phyloP scores from a whole-genome alignment of 2,113 vertebrate species.

The Beaufortia kweichowensis region DNA sequence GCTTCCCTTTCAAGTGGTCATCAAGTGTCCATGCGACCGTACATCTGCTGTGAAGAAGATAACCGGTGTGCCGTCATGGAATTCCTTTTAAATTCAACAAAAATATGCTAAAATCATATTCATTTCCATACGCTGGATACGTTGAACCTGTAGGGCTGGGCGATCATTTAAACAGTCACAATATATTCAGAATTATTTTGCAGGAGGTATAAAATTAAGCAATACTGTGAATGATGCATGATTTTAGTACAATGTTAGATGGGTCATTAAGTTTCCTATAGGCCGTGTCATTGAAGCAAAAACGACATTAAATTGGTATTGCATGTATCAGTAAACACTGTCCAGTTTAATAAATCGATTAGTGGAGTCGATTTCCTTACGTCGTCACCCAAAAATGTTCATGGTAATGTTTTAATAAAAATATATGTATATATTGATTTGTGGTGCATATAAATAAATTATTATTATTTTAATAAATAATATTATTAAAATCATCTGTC shows the following conservation, averaged over 20 bases:
- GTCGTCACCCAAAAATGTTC: no score
- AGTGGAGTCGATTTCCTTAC: no score
- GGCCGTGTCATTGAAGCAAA: background rate
- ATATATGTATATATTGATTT: no score
- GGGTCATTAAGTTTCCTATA: background rate
- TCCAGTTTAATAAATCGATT: no score
- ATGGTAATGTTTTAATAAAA: no score
- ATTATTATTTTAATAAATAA: no score
- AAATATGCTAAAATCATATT: slow-evolving; percentile 25
- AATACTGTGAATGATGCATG: background rate
- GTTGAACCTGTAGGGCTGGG: background rate
- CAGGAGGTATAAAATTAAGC: slow-evolving; percentile 9
- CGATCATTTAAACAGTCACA: background rate
- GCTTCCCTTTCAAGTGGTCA: slow-evolving; percentile 73
- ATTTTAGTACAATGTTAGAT: background rate
- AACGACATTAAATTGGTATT: no score
- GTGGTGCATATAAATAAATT: no score
- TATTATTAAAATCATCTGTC: no score
- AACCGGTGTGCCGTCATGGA: slow-evolving; percentile 63
- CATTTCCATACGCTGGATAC: background rate
- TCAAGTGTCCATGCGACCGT: slow-evolving; percentile 66
- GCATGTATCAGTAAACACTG: no score
- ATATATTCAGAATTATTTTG: background rate
- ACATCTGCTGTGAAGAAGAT: slow-evolving; percentile 72
- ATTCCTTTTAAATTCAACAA: slow-evolving; percentile 56